Conservation (phyloP, 1,140 invertebrate genomes). For the Bathynomus jamesi region DNA sequence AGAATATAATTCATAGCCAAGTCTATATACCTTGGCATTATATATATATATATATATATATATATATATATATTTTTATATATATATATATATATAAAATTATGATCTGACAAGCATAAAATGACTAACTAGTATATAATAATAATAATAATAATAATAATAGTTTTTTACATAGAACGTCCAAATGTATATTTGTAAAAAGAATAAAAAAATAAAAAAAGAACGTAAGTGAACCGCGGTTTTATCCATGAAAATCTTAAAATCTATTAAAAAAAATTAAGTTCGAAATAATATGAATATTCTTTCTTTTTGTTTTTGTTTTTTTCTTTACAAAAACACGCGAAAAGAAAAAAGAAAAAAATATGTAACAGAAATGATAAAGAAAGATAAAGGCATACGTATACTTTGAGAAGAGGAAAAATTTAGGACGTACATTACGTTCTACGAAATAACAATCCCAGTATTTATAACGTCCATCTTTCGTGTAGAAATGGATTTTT, state of each 20-base stretch:
- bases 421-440: too few relatives aligned
- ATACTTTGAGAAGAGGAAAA: background rate
- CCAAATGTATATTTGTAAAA: background rate
- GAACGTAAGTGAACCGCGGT: background rate
- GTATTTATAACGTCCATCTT: background rate
- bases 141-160: too few relatives aligned
- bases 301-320: too few relatives aligned
- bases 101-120: too few relatives aligned
- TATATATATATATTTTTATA: background rate
- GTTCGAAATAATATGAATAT: too few relatives aligned
- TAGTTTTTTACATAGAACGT: too few relatives aligned
- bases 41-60: slow-evolving; percentile 2
- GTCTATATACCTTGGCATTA: background rate
- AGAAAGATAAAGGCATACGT: background rate
- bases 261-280: too few relatives aligned
- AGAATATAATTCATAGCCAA: too few relatives aligned
- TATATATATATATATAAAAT: slow-evolving; percentile 3
- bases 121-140: too few relatives aligned
- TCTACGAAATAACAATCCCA: background rate
- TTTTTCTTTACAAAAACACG: too few relatives aligned
- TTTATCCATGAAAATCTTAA: background rate
- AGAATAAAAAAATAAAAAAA: background rate
- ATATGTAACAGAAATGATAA: background rate
- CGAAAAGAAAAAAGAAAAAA: background rate
- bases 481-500: background rate